Base-by-base conservation (phyloP, 2,797 vertebrate genomes). In the Gephyroberyx darwinii region DNA sequence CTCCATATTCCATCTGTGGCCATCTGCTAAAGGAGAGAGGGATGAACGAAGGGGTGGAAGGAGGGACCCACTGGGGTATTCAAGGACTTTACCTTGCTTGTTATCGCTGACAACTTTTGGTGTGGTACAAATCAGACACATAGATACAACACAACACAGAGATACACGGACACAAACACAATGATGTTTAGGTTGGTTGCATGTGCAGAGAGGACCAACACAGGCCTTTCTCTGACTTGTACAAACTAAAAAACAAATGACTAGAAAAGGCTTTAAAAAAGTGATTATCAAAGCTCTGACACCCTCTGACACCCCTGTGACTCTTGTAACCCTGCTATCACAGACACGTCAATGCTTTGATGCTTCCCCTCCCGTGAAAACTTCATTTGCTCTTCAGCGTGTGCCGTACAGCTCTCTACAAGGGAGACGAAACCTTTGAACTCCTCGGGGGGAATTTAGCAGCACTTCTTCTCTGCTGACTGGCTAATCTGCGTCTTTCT, bases 1-100 rank as follows among this genome's bases (percentile, higher is more conserved):
- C 81, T 83, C 74, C 70, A 76, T 79, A 89, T 72, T 78, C 75
- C 84, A 89, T 89, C 84, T 88, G 82, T 73, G 68, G 69, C 89
- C 90, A 93, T 91, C 90, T 91, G 89, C 77, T 83, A 59, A 59
- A 45, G 58, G 48, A 74, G 70, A 45, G 71, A 64, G 53, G 51
- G 74, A 45, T 48, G 59, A 62, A 47, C 68, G 52, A 83, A 80
- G 82, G 5, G 26, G 69, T 82, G 63, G 62, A 63, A 73, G 50
- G 39, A 59, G 45, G 63, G 50, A 67, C 45, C 73, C 69, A 71
- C 63, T 41, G 71, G 67, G 75, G 80, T 70, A 82, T 82, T 88
- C 78, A 90, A 90, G 86, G 88, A 81, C 84, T 78, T 51, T 65
- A 39, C 22, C 52, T 76, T 78, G 52, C 64, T 79, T 68, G 65